Conservation (phyloP, 2,113 vertebrate species). For the Isichthys henryi region DNA sequence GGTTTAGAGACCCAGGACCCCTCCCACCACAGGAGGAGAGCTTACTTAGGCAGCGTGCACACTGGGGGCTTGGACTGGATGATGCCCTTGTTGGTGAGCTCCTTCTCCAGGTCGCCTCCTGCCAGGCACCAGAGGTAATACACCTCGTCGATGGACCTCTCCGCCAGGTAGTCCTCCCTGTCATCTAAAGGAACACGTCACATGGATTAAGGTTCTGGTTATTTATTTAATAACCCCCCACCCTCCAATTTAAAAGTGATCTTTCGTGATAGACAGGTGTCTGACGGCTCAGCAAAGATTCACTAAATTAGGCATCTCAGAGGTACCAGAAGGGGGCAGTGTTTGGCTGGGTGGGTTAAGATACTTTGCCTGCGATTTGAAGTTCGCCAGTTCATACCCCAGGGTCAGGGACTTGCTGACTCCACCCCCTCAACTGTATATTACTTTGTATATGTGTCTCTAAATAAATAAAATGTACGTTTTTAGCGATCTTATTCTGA, state of each 20-base stretch:
- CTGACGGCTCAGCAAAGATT: not conserved
- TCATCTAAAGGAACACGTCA: constrained; percentile 51
- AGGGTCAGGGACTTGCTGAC: not conserved
- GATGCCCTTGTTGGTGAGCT: constrained; percentile 92
- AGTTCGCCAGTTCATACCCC: not conserved
- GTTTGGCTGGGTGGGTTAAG: not conserved
- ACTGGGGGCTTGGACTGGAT: constrained; percentile 92
- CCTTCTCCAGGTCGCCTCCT: constrained; percentile 94
- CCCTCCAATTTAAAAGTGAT: not conserved
- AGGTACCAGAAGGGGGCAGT: not conserved
- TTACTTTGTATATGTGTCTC: not conserved
- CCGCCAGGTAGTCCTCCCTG: constrained; percentile 74
- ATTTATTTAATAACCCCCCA: not conserved
- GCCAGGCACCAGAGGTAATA: constrained; percentile 97
- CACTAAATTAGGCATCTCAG: not conserved
- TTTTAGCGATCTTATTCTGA: not conserved
- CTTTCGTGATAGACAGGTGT: not conserved
- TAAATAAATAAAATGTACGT: not conserved
- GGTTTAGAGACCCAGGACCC: not conserved
- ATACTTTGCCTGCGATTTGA: not conserved
- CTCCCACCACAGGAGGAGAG: not conserved
- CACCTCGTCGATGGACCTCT: constrained; percentile 88
- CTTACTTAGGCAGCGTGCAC: constrained; percentile 95
- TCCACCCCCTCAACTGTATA: not conserved
- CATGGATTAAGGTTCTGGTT: not conserved